Percentiles rank a stretch among this genome's conserved stretches.
Conservation (phyloP, 2,797 vertebrate species). For the Chromobotia macracanthus region DNA sequence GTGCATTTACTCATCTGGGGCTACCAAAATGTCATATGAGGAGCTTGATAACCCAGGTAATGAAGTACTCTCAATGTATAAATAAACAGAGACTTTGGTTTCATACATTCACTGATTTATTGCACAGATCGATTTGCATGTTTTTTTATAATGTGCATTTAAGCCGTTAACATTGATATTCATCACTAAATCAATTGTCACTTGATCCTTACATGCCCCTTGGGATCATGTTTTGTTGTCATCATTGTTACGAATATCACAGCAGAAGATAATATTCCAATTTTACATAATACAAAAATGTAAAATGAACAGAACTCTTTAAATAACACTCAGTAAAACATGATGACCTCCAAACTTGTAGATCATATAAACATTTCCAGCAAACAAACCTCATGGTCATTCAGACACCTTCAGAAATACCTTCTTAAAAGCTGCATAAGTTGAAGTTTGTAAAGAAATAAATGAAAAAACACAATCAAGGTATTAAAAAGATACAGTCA, state of each 20-base stretch:
- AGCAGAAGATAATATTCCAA: slow-evolving; percentile 18
- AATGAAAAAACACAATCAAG: background rate
- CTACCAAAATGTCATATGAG: background rate
- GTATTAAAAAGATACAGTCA: background rate
- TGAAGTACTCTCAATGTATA: background rate
- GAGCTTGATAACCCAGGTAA: background rate
- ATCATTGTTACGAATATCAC: no score
- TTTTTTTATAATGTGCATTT: slow-evolving; percentile 42
- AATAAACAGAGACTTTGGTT: slow-evolving; percentile 52
- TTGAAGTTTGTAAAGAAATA: background rate
- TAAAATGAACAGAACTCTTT: slow-evolving; percentile 18
- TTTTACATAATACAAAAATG: slow-evolving; percentile 7
- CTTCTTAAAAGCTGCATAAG: slow-evolving; percentile 2
- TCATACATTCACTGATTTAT: slow-evolving; percentile 77
- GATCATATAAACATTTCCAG: background rate
- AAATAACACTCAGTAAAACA: background rate
- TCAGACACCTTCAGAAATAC: background rate
- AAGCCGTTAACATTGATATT: background rate
- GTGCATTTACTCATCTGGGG: background rate
- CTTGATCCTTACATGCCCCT: background rate
- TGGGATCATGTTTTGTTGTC: background rate
- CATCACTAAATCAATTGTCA: background rate
- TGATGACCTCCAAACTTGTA: background rate
- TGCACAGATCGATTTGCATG: slow-evolving; percentile 69
- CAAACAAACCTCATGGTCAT: background rate